A percentile compares a stretch with the other conserved stretches of the same genome.
Evolutionary conservation across 2,113 vertebrate genomes (phyloP).

Genomic region (Plecotus auritus): DNA sequence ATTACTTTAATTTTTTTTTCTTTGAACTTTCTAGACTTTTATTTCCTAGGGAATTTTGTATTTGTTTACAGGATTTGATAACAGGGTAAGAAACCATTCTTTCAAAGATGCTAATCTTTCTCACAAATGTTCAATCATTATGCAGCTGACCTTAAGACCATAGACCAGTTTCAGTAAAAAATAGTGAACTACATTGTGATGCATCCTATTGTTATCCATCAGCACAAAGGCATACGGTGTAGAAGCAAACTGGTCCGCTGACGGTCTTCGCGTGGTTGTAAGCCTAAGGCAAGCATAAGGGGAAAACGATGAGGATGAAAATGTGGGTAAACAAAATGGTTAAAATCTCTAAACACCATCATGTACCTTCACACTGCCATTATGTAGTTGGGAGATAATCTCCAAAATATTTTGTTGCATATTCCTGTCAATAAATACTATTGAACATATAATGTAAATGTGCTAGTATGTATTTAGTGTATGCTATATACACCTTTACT

Average conservation of each 20-base stretch:
- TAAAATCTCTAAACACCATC: neutral
- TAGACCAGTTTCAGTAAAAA: neutral
- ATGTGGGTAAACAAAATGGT: neutral
- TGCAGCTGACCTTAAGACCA: neutral
- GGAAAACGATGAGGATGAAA: neutral
- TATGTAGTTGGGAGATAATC: neutral
- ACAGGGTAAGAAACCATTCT: neutral
- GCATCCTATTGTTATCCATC: neutral
- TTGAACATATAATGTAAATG: neutral
- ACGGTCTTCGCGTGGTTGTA: neutral
- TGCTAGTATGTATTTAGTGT: neutral
- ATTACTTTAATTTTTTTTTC: neutral
- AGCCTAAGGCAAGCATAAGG: neutral
- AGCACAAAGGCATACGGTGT: neutral
- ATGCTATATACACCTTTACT: neutral
- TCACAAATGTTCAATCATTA: neutral
- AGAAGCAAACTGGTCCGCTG: neutral
- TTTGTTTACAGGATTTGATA: neutral
- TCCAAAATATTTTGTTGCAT: neutral
- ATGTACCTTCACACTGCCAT: neutral
- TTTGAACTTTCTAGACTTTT: neutral
- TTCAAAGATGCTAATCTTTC: slow-evolving; percentile 27
- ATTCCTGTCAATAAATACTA: neutral
- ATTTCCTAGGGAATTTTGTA: neutral
- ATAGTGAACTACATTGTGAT: neutral